Conservation (phyloP, 1,140 invertebrate genomes). For the Drosophila pruinosa region DNA sequence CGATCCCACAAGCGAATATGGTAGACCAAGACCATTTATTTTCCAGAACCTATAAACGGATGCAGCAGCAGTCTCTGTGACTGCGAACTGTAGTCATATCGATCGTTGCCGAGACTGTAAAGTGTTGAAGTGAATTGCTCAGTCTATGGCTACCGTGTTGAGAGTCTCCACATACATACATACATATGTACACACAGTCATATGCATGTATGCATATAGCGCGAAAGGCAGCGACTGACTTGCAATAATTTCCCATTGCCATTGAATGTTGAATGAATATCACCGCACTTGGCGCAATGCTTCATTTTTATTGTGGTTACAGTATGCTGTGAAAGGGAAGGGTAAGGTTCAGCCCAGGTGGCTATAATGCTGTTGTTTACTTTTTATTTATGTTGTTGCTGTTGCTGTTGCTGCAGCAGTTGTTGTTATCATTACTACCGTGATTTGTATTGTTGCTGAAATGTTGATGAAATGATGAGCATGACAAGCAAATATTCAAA, state of each 20-base stretch:
- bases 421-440: constrained; percentile 74
- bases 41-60: constrained; percentile 41
- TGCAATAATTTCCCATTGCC: constrained; percentile 68
- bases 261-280: constrained; percentile 72
- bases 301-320: constrained; percentile 51
- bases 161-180: constrained; percentile 21
- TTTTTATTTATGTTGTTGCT: constrained; percentile 37
- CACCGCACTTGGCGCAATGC: constrained; percentile 70
- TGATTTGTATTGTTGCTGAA: constrained; percentile 65
- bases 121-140: constrained; percentile 42
- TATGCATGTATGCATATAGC: constrained; percentile 4
- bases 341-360: neutral
- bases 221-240: constrained; percentile 60
- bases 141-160: constrained; percentile 60
- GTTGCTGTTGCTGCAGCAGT: constrained; percentile 31
- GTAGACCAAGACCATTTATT: constrained; percentile 67
- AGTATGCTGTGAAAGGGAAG: neutral
- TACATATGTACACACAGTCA: neutral
- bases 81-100: constrained; percentile 35
- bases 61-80: constrained; percentile 40
- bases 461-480: constrained; percentile 58
- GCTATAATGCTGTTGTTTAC: constrained; percentile 41
- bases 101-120: constrained; percentile 37
- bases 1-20: constrained; percentile 57
- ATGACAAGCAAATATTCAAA: constrained; percentile 76